Conservation (phyloP, 2,888 invertebrate genomes). For the Pardosa pseudoannulata region DNA sequence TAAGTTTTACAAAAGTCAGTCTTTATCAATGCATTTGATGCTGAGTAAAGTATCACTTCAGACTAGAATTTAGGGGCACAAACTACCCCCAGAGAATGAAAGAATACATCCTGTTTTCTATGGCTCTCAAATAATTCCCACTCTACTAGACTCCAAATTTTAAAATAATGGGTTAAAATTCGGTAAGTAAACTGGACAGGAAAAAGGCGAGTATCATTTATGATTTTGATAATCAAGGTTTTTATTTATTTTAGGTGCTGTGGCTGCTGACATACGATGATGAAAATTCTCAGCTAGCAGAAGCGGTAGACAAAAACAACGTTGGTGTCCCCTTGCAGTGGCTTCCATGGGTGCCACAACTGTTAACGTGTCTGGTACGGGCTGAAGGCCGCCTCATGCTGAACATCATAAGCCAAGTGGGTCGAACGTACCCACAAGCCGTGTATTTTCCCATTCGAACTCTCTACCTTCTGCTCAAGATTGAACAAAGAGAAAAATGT, state of each 20-base stretch:
- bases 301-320: slow-evolving; percentile 93
- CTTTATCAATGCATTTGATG: too few species aligned
- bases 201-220: too few species aligned
- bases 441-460: slow-evolving; percentile 98
- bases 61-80: too few species aligned
- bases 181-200: too few species aligned
- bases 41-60: too few species aligned
- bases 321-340: slow-evolving; percentile 95
- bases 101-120: too few species aligned
- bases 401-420: slow-evolving; percentile 91
- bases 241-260: slow-evolving; percentile 84
- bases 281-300: slow-evolving; percentile 87
- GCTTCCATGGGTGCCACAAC: slow-evolving; percentile 98
- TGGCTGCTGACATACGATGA: slow-evolving; percentile 96
- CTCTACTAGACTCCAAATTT: too few species aligned
- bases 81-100: too few species aligned
- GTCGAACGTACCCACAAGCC: slow-evolving; percentile 95
- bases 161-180: too few species aligned
- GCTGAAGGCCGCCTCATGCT: slow-evolving; percentile 93
- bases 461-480: slow-evolving; percentile 92
- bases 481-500: slow-evolving; percentile 90
- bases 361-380: slow-evolving; percentile 92
- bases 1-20: too few species aligned
- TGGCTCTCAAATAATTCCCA: too few species aligned
- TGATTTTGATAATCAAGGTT: too few species aligned